phyloP scores from a whole-genome alignment of 2,797 vertebrate genomes.

The Tapera naevia region DNA sequence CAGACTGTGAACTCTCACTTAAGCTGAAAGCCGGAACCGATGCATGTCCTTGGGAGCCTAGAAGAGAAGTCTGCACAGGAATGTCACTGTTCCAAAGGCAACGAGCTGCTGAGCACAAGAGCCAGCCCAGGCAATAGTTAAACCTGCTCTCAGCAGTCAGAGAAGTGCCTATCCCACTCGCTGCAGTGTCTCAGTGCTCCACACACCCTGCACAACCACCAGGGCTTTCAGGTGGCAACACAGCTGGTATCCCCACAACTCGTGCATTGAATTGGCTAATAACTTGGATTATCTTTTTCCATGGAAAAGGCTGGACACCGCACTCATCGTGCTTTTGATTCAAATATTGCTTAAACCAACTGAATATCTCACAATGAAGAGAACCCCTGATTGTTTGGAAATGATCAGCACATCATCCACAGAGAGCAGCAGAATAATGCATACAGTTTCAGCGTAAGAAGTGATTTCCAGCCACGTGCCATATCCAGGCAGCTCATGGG shows the following conservation, averaged over 20 bases:
- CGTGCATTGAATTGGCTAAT: not conserved
- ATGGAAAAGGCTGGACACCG: not conserved
- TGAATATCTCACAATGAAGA: not conserved
- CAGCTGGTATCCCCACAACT: not conserved
- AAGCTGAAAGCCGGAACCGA: not conserved
- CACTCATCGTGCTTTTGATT: not conserved
- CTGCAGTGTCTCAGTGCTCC: not conserved
- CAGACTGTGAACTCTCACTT: not conserved
- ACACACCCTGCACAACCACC: not conserved
- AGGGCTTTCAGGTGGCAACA: not conserved
- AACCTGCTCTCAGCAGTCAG: not conserved
- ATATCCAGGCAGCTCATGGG: not conserved
- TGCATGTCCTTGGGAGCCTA: not conserved
- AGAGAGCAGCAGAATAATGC: not conserved
- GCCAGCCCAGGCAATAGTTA: not conserved
- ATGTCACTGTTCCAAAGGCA: not conserved
- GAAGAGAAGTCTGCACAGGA: not conserved
- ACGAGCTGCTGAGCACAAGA: not conserved
- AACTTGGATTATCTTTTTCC: not conserved
- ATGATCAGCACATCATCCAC: not conserved
- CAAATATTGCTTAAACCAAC: not conserved
- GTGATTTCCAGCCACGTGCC: not conserved
- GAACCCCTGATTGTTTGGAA: not conserved
- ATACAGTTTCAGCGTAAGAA: not conserved
- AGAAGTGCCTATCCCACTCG: not conserved